Conservation (phyloP, 2,113 vertebrate genomes). For the Urocynchramus pylzowi region DNA sequence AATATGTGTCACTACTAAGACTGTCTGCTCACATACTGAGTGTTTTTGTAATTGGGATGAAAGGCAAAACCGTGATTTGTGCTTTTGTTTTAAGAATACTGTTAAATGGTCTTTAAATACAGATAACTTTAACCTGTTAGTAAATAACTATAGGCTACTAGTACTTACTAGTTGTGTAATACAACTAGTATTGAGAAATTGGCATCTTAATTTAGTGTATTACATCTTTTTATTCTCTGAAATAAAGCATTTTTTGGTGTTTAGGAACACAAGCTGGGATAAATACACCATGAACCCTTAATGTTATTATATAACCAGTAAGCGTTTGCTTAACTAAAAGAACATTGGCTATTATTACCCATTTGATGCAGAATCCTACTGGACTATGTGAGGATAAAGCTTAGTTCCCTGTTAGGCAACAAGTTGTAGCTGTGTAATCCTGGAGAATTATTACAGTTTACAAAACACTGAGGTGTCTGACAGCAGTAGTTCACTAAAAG, state of each 20-base stretch:
- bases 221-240: background rate
- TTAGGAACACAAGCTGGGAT: background rate
- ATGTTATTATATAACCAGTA: background rate
- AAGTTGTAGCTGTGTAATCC: background rate
- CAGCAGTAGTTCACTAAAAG: background rate
- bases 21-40: background rate
- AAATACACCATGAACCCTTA: background rate
- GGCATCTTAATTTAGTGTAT: background rate
- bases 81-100: background rate
- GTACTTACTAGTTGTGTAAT: background rate
- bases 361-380: background rate
- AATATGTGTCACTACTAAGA: background rate
- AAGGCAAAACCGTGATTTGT: background rate
- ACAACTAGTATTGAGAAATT: no score
- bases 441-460: background rate
- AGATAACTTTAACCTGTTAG: background rate
- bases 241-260: background rate
- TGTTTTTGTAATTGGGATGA: background rate
- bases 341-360: background rate
- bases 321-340: background rate
- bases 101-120: background rate
- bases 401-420: background rate
- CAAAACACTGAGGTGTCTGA: background rate
- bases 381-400: background rate
- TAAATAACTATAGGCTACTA: background rate